Conservation (phyloP, 2,113 vertebrate species). For the Colaptes auratus region DNA sequence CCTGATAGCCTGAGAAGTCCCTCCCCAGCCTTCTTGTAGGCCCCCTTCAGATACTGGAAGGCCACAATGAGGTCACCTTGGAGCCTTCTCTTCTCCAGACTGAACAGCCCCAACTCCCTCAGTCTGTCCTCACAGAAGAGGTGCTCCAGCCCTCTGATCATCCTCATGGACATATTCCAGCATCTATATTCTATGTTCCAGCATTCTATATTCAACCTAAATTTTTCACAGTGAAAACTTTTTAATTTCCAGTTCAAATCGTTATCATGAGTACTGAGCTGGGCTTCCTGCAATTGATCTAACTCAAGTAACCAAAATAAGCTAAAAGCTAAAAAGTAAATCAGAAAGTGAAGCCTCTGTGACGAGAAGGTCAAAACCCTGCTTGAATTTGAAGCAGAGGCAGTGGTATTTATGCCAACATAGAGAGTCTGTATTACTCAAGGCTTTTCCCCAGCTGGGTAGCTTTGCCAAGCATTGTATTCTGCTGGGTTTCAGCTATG, state of each 20-base stretch:
- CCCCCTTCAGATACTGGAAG: too few species aligned
- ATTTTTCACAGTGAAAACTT: constrained; percentile 6
- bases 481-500: neutral
- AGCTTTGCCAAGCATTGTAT: neutral
- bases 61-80: too few species aligned
- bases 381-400: neutral
- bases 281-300: neutral
- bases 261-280: neutral
- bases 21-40: too few species aligned
- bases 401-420: neutral
- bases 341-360: neutral
- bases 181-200: too few species aligned
- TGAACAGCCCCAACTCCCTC: too few species aligned
- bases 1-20: too few species aligned
- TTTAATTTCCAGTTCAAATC: neutral
- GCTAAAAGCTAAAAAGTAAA: neutral
- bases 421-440: neutral
- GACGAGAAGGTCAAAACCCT: neutral
- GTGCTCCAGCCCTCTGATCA: too few species aligned
- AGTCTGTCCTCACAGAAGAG: too few species aligned
- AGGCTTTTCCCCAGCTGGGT: neutral
- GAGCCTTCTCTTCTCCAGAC: too few species aligned
- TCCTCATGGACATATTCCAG: too few species aligned
- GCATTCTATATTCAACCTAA: neutral
- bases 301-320: neutral